These are phyloP conservation scores for Endomychus coccineus DNA, from an alignment of 2,888 invertebrate species.

Conservation along the genomic window DNA sequence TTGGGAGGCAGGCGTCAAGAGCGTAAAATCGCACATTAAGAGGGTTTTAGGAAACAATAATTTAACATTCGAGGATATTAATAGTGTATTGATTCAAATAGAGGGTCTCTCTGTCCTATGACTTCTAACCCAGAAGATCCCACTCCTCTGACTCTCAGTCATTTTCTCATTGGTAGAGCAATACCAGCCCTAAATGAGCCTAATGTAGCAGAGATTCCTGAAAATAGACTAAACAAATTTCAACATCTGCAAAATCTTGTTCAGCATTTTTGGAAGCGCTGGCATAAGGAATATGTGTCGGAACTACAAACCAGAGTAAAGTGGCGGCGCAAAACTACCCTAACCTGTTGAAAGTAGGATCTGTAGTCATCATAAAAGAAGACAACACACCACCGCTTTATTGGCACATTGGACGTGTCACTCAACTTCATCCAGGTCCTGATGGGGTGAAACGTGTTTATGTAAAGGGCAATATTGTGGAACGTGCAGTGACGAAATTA, in stretches of 20 bases:
- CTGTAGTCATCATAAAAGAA: no score
- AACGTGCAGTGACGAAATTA: slow-evolving; percentile 13
- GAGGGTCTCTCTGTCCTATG: slow-evolving; percentile 1
- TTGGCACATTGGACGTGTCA: no score
- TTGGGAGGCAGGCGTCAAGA: slow-evolving; percentile 19
- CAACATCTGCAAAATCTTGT: slow-evolving; percentile 4
- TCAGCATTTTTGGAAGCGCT: slow-evolving; percentile 9
- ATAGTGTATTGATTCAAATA: background rate
- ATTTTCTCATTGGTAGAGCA: slow-evolving; percentile 1
- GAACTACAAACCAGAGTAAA: slow-evolving; percentile 7
- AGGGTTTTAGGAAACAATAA: slow-evolving; percentile 11
- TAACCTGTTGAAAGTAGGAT: no score
- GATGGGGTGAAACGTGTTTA: slow-evolving; percentile 17
- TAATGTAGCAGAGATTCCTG: slow-evolving; percentile 1
- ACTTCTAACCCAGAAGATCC: background rate
- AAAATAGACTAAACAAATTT: slow-evolving; percentile 5
- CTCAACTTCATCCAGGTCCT: slow-evolving; percentile 17
- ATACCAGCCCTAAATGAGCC: background rate
- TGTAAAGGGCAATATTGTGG: slow-evolving; percentile 11
- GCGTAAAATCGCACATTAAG: slow-evolving; percentile 14
- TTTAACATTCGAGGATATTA: slow-evolving; percentile 9
- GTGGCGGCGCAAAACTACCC: no score
- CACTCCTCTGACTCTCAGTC: background rate
- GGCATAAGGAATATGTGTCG: slow-evolving; percentile 7
- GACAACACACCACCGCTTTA: no score